Evolutionary conservation across 2,888 invertebrate species (phyloP), one percentile per base, ranked within the genome.

Genomic region (Gryllus longicercus): DNA sequence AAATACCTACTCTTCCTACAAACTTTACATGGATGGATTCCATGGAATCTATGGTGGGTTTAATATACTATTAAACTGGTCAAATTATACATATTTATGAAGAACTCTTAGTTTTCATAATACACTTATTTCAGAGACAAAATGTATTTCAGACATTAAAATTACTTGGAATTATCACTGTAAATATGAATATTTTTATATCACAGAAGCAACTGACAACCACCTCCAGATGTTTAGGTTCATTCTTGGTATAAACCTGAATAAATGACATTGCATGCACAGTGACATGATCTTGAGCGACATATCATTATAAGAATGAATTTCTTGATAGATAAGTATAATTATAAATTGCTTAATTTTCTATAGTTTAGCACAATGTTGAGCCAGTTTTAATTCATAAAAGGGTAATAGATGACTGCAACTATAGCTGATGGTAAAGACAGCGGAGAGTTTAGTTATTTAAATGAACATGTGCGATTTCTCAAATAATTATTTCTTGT

Each of bases 181-280:
- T 63, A 63, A 18, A 18, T n/a, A 63, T n/a, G 63, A 63, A 63
- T 63, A 63, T 14, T 63, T 38, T 38, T 63, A 63, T 63, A 63
- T 63, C 63, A 63, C 63, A 63, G 63, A 63, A 63, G 63, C 63
- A 63, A 63, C 63, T 63, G 63, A 63, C 63, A 63, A 63, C n/a
- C 63, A 14, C n/a, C 63, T 63, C 63, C n/a, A 63, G n/a, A 63
- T 63, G 63, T 63, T 63, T 18, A 38, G 38, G 38, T 63, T 63
- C n/a, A 63, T 18, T 63, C 63, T 63, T 63, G 63, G 38, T 38
- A 38, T 38, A 38, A 38, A 38, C 38, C 38, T 38, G 38, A 38
- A 38, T 38, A 38, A 38, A 38, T 38, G 38, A 38, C 38, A 38
- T 38, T 38, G 38, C 38, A 38, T 38, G 38, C 38, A 38, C 38